Base-by-base conservation (phyloP, 1,140 invertebrate species). In the Nomia melanderi region DNA sequence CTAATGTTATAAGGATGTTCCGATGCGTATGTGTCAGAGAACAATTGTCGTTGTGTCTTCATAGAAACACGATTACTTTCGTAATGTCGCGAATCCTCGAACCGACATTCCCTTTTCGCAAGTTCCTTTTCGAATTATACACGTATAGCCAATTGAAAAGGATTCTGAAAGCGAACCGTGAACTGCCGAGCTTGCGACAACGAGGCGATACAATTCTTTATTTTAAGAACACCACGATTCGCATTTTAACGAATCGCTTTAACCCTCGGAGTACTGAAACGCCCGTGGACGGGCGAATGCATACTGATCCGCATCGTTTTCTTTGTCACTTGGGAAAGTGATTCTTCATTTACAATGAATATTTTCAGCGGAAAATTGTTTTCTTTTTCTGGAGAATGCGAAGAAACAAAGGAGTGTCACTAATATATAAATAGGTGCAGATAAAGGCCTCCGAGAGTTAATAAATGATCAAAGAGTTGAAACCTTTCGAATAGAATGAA, bases 181-280 rank as follows among this genome's bases (percentile, higher is more conserved):
- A 75, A 75, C 65, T 69, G 64, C 39, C 54, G 54, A 69, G 53
- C 36, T 44, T 67, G 72, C 64, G 53, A 75, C 29, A 44, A 67
- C 27, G 53, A 67, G 2, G 31, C 20, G 71, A 74, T 25, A 39
- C 53, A 4, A 33, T 65, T 41, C 20, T 12, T 66, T 53, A 14
- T 67, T 75, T 75, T n/a, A 1, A 9, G 14, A 25, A 31, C 12
- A 8, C 11, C 7, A 6, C 17, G 7, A 20, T 36, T 36, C 33
- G n/a, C 2, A 47, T 47, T 47, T 17, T n/a, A 47, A 5, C 5
- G 17, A 47, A n/a, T 47, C 20, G 3, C 12, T 17, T 47, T 47
- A 20, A 14, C 39, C 9, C 39, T 12, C 39, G 39, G 14, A 12
- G 39, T 14, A 14, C 39, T 3, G 12, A 41, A 39, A 1, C 7